Conservation (phyloP, 2,888 invertebrate genomes). For the Ditula angustiorana region DNA sequence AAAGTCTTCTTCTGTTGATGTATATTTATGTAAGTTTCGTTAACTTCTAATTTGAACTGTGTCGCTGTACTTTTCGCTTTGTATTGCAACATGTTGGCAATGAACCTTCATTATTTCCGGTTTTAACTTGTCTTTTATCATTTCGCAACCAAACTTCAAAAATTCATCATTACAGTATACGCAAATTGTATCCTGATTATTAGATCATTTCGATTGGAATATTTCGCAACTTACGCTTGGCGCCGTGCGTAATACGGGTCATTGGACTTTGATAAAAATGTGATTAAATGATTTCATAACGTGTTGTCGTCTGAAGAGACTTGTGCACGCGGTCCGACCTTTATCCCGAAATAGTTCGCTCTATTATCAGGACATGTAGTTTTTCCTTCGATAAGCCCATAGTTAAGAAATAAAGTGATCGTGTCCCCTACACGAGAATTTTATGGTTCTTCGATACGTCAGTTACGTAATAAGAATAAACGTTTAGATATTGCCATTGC, state of each 20-base stretch:
- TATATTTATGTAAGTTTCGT: too few species aligned
- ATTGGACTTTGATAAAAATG: conserved; percentile 12
- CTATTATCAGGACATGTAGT: not conserved
- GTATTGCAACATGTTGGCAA: not conserved
- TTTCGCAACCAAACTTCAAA: not conserved
- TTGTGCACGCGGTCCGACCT: conserved; percentile 6
- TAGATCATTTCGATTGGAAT: conserved; percentile 5
- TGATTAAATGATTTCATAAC: conserved; percentile 15
- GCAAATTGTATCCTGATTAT: not conserved
- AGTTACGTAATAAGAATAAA: not conserved
- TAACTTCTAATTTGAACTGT: too few species aligned
- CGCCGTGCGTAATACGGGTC: conserved; percentile 2
- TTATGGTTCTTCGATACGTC: not conserved
- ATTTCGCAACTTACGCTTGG: conserved; percentile 1
- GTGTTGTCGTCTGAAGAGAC: not conserved
- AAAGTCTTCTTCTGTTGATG: too few species aligned
- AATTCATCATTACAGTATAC: not conserved
- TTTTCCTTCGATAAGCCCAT: not conserved
- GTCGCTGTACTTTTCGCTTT: not conserved
- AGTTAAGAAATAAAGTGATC: not conserved
- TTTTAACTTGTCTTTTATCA: not conserved
- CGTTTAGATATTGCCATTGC: not conserved
- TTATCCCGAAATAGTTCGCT: not conserved
- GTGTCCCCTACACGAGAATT: not conserved
- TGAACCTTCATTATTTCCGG: not conserved